phyloP scores from a whole-genome alignment of 2,888 invertebrate genomes.

The Drosophila hawaiiensis region DNA sequence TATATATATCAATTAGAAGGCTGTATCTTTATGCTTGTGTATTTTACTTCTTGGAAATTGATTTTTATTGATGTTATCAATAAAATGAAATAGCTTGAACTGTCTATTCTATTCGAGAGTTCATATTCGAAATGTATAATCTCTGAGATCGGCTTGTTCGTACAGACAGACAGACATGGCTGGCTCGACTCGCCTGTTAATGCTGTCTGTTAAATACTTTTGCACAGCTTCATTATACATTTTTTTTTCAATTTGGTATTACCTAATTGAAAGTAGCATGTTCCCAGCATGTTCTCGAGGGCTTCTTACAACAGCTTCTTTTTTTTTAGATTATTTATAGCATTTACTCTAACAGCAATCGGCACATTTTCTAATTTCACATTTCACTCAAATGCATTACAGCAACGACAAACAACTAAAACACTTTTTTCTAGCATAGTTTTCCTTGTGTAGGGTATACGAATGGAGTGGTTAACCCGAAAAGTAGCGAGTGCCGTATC shows the following conservation, averaged over 20 bases:
- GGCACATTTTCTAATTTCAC: neutral
- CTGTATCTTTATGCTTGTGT: too few relatives aligned
- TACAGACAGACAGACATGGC: neutral
- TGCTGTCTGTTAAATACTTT: neutral
- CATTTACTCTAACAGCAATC: neutral
- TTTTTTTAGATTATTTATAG: neutral
- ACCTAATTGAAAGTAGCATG: neutral
- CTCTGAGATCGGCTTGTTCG: neutral
- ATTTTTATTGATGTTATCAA: neutral
- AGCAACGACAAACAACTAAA: neutral
- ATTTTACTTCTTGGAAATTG: too few relatives aligned
- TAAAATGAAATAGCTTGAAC: neutral
- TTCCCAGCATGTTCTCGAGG: neutral
- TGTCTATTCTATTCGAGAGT: neutral
- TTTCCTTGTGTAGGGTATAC: neutral
- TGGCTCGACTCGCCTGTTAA: neutral
- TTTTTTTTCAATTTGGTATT: neutral
- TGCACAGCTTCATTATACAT: neutral
- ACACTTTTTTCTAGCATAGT: neutral
- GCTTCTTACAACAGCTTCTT: neutral
- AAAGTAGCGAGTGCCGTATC: slow-evolving; percentile 28
- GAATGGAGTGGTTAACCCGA: too few relatives aligned
- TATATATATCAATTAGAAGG: neutral
- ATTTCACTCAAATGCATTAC: neutral
- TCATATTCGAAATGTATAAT: neutral